A percentile compares a stretch with the other conserved stretches of the same genome.
Conservation (phyloP, 2,888 invertebrate species). For the Parnassius mnemosyne region DNA sequence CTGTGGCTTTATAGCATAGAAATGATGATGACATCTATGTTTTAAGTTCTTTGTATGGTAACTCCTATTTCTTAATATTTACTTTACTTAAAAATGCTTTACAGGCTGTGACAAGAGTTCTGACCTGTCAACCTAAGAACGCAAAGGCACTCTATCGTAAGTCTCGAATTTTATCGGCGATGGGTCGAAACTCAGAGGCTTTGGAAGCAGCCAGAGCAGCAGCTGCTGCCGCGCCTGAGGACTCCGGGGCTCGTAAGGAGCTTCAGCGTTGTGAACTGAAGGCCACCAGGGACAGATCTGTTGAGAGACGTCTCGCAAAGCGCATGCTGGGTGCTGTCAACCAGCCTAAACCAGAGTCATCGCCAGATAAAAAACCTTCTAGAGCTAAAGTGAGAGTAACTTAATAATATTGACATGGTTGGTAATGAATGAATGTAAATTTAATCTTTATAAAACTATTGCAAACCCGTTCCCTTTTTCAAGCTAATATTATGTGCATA, state of each 20-base stretch:
- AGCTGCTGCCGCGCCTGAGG: slow-evolving; percentile 61
- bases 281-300: slow-evolving; percentile 67
- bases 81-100: slow-evolving; percentile 4
- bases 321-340: slow-evolving; percentile 50
- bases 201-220: slow-evolving; percentile 78
- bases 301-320: slow-evolving; percentile 66
- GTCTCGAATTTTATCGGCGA: slow-evolving; percentile 65
- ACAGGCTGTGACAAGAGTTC: slow-evolving; percentile 89
- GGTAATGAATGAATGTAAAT: not conserved
- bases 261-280: slow-evolving; percentile 60
- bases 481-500: no score
- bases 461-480: no score
- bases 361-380: slow-evolving; percentile 62
- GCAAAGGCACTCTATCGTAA: slow-evolving; percentile 95
- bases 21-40: slow-evolving; percentile 26
- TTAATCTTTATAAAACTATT: not conserved
- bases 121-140: slow-evolving; percentile 91
- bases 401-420: not conserved
- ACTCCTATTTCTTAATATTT: no score
- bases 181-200: slow-evolving; percentile 85
- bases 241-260: slow-evolving; percentile 63
- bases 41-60: not conserved
- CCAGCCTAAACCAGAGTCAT: slow-evolving; percentile 21
- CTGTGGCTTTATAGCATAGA: no score
- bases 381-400: slow-evolving; percentile 54